A percentile compares a stretch with the other conserved stretches of the same genome.
Conservation (phyloP, 2,888 invertebrate species). For the Meteorus cinctellus region DNA sequence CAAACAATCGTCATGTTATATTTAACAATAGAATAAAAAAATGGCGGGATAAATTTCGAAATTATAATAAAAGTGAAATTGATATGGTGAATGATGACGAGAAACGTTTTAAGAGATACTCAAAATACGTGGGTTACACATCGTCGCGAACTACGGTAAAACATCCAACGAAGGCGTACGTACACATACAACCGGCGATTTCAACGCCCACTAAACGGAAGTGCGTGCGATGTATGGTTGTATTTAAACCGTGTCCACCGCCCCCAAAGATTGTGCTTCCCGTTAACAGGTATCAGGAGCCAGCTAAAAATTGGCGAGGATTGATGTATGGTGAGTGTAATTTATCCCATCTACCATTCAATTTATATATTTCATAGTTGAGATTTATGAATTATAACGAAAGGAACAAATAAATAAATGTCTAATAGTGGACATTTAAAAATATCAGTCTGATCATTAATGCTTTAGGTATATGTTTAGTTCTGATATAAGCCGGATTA, state of each 20-base stretch:
- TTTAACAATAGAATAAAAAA: not conserved
- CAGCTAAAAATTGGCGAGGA: conserved; percentile 62
- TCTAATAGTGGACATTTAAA: not conserved
- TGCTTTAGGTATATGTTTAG: conserved; percentile 1
- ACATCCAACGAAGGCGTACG: conserved; percentile 66
- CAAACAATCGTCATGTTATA: not conserved
- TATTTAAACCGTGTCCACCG: conserved; percentile 66
- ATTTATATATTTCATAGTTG: conserved; percentile 20
- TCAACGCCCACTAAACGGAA: conserved; percentile 60
- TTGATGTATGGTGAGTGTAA: conserved; percentile 62
- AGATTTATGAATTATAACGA: not conserved
- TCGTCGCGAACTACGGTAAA: conserved; percentile 47
- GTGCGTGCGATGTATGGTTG: conserved; percentile 66
- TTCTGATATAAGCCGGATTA: conserved; percentile 4
- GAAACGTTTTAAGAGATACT: conserved; percentile 50
- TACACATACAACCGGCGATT: conserved; percentile 64
- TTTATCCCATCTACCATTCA: not conserved
- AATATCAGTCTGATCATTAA: not conserved
- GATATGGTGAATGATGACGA: conserved; percentile 10
- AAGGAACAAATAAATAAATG: not conserved
- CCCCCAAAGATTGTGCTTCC: conserved; percentile 59
- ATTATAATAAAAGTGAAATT: conserved; percentile 10
- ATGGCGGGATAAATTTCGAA: conserved; percentile 7
- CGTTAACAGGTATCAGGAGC: conserved; percentile 59
- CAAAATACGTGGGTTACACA: conserved; percentile 45